Evolutionary conservation across 92 coral and sea anemone genomes (phyloP), one percentile per base, ranked within the genome.

Genomic region (Montipora capitata): DNA sequence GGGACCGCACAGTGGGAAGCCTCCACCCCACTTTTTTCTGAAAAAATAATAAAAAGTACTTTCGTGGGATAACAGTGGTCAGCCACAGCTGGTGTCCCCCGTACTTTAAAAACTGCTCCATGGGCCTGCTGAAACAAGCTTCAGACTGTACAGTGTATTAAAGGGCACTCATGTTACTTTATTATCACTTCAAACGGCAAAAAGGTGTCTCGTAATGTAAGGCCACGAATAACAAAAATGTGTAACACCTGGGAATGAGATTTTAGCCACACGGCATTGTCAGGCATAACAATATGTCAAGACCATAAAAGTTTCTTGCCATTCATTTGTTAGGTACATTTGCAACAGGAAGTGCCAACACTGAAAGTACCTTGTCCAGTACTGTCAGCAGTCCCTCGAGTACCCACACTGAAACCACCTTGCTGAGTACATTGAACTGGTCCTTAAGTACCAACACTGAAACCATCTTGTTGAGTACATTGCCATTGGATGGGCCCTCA

Each of bases 401-500:
- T 54, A 54, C 59, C 68, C 20, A 62, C 68, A 62, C 68, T 9
- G 68, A 62, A n/a, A 62, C 20, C 38, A n/a, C 68, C 38, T 62
- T 62, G 68, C 38, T 18, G 68, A 62, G 68, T 7, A 15, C 68
- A 62, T 62, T 62, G 27, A 62, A 18, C 68, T 1, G 38, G 10
- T 39, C 68, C 38, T 62, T 18, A 62, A 62, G 68, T 62, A 15
- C 68, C 27, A 4, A 62, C 68, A 62, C 40, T 62, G 68, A 62
- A 62, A 62, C 68, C 27, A 62, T 39, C 68, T 15, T 62, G 27
- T 62, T 62, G 68, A 62, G 68, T 62, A n/a, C 68, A 62, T 62
- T 62, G 27, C 3, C 68, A 62, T 62, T 62, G 27, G 38, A 62
- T 18, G 68, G 27, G 68, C 68, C 68, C 27, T 62, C 68, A 62